These are phyloP conservation scores for Ondatra zibethicus DNA, from an alignment of 2,113 vertebrate genomes.

Conservation along the genomic window DNA sequence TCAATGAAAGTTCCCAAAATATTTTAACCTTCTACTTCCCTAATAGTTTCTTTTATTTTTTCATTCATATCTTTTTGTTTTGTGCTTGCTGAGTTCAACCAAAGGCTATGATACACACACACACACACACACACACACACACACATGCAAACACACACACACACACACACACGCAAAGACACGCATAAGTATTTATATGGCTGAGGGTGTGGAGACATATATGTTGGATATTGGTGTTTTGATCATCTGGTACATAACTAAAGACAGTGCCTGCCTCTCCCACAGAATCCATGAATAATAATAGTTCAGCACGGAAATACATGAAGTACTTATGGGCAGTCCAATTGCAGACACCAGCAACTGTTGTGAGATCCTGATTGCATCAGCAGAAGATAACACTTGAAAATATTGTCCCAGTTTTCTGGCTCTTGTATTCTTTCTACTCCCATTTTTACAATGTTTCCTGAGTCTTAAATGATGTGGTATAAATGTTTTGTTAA, in stretches of 20 bases:
- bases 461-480: not conserved
- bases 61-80: not conserved
- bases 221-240: not conserved
- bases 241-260: not conserved
- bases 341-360: not conserved
- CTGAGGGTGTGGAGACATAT: not conserved
- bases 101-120: not conserved
- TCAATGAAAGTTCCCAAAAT: not conserved
- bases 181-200: not conserved
- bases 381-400: not conserved
- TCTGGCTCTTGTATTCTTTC: not conserved
- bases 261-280: not conserved
- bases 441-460: not conserved
- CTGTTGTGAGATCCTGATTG: not conserved
- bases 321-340: not conserved
- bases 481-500: not conserved
- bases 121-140: too few species aligned
- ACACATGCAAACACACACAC: too few species aligned
- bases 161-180: accelerated
- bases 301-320: not conserved
- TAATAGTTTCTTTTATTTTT: not conserved
- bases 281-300: not conserved
- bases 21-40: not conserved
- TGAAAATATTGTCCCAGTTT: not conserved
- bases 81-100: not conserved